Evolutionary conservation across 2,888 invertebrate species (phyloP).

Genomic region (Calameuta idolon): DNA sequence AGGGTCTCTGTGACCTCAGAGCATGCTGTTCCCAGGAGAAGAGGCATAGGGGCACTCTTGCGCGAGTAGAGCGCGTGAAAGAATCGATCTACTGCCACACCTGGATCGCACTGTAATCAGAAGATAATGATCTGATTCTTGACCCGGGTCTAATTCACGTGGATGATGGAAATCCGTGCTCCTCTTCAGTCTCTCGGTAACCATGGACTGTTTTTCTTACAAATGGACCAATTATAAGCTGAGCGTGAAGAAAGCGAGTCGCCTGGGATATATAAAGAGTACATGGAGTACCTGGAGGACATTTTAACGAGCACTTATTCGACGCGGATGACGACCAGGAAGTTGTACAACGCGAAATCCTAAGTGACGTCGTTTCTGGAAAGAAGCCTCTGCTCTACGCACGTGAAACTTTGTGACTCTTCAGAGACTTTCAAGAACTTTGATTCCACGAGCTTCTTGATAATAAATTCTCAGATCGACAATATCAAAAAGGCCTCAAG

Average conservation of each 20-base stretch:
- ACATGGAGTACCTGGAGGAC: slow-evolving; percentile 9
- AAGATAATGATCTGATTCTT: neutral
- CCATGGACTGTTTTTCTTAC: neutral
- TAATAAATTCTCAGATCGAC: neutral
- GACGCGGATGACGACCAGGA: slow-evolving; percentile 10
- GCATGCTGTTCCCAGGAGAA: slow-evolving; percentile 89
- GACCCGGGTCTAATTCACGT: neutral
- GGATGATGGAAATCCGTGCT: neutral
- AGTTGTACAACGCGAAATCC: neutral
- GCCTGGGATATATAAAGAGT: neutral
- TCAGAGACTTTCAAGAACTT: neutral
- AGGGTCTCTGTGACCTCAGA: slow-evolving; percentile 92
- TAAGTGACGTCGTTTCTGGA: neutral
- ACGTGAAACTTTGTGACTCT: neutral
- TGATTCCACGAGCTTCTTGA: neutral
- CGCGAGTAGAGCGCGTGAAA: slow-evolving; percentile 91
- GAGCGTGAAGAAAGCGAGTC: neutral
- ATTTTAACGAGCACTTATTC: slow-evolving; percentile 47
- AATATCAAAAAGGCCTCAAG: neutral
- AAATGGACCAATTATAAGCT: slow-evolving; percentile 1
- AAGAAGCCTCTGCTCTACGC: neutral
- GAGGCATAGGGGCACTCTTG: slow-evolving; percentile 77
- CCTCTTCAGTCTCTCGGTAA: neutral
- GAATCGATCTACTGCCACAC: slow-evolving; percentile 90
- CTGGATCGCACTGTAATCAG: slow-evolving; percentile 85